A percentile compares a stretch with the other conserved stretches of the same genome.
Conservation (phyloP, 2,888 invertebrate species). For the Penaeus monodon region DNA sequence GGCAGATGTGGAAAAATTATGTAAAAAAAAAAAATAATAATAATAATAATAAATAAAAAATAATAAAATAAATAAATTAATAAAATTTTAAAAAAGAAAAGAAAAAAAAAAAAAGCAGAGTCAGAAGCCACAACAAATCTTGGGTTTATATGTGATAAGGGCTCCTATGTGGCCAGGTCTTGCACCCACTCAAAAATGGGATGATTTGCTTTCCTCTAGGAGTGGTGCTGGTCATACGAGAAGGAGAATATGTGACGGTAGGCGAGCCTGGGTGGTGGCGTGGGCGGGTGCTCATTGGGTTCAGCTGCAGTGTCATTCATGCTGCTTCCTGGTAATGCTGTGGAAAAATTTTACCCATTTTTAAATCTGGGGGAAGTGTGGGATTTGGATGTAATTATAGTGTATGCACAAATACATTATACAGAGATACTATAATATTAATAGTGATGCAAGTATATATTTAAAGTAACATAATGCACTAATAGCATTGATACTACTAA, state of each 20-base stretch:
- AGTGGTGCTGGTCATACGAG: conserved; percentile 58
- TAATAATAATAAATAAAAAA: too few species aligned
- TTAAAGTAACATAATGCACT: too few species aligned
- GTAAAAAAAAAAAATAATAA: too few species aligned
- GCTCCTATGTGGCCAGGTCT: conserved; percentile 40
- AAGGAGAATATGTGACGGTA: conserved; percentile 51
- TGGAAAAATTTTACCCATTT: neutral
- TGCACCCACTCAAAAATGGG: conserved; percentile 17
- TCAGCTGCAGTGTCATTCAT: conserved; percentile 21
- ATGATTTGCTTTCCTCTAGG: conserved; percentile 32
- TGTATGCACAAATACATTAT: neutral
- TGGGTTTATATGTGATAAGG: conserved; percentile 16
- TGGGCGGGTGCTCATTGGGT: conserved; percentile 50
- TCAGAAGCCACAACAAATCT: conserved; percentile 35
- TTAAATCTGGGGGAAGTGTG: neutral
- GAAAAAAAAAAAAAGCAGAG: neutral
- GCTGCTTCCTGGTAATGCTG: conserved; percentile 23
- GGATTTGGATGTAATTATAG: neutral
- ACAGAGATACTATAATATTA: too few species aligned
- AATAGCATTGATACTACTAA: too few species aligned
- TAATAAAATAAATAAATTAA: too few species aligned
- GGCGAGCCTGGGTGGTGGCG: conserved; percentile 59
- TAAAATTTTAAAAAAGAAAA: neutral
- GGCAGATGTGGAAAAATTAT: too few species aligned
- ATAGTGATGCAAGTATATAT: too few species aligned